Evolutionary conservation across 2,888 invertebrate species (phyloP).

Genomic region (Epinotia ramella): DNA sequence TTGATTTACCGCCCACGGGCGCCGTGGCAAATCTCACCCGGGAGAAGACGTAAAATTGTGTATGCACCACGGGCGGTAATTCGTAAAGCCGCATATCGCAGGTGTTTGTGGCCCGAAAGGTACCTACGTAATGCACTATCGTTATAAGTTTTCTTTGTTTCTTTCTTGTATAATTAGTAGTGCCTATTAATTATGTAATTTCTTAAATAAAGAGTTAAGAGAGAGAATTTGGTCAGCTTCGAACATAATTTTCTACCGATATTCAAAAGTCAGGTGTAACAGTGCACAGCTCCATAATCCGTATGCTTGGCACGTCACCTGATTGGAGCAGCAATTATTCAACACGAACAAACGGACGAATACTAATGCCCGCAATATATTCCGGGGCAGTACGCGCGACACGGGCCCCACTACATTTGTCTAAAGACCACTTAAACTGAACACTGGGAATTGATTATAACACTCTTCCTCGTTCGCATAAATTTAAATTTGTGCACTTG

Average conservation of each 20-base stretch:
- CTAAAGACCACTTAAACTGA: slow-evolving; percentile 28
- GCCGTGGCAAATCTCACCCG: too few relatives aligned
- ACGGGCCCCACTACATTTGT: slow-evolving; percentile 23
- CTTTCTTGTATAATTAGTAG: too few relatives aligned
- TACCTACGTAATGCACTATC: too few relatives aligned
- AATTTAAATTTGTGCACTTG: neutral
- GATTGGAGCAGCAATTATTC: slow-evolving; percentile 53
- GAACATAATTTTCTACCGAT: neutral
- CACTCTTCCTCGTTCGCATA: slow-evolving; percentile 16
- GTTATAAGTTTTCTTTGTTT: too few relatives aligned
- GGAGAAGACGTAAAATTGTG: too few relatives aligned
- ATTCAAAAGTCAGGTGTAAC: slow-evolving; percentile 2
- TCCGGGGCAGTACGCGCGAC: slow-evolving; percentile 5
- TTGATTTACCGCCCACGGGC: too few relatives aligned
- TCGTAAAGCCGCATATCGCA: too few relatives aligned
- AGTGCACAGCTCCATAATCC: neutral
- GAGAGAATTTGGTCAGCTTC: neutral
- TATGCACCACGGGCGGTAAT: too few relatives aligned
- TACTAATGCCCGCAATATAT: slow-evolving; percentile 61
- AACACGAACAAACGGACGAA: slow-evolving; percentile 65
- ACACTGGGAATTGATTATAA: slow-evolving; percentile 7
- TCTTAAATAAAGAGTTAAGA: too few relatives aligned
- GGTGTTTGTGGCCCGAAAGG: too few relatives aligned
- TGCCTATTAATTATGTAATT: too few relatives aligned
- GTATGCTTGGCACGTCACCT: slow-evolving; percentile 11